Percentiles rank a stretch among this genome's conserved stretches.
Conservation (phyloP, 2,113 vertebrate genomes). For the Pristiophorus japonicus region DNA sequence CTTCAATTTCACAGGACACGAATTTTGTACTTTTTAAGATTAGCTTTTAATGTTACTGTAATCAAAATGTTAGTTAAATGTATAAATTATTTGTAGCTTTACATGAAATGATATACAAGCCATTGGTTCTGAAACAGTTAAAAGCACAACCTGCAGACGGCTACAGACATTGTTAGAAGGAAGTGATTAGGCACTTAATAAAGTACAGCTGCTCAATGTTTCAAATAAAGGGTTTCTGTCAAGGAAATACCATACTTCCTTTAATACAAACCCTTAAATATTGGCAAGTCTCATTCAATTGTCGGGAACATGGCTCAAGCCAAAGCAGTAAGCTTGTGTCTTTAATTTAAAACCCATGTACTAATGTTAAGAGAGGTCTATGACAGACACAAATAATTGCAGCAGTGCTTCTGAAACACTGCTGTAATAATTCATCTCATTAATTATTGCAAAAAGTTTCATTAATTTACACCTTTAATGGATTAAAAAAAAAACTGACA, state of each 20-base stretch:
- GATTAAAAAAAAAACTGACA: not conserved
- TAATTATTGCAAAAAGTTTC: not conserved
- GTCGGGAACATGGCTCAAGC: conserved; percentile 4
- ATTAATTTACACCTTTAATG: not conserved
- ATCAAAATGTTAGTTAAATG: not conserved
- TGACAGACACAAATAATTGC: not conserved
- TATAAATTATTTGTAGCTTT: not conserved
- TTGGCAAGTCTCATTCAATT: conserved; percentile 5
- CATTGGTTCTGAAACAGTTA: not conserved
- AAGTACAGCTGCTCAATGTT: conserved; percentile 14
- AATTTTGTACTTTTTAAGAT: not conserved
- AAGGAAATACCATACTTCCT: conserved; percentile 17
- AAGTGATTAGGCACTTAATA: conserved; percentile 15
- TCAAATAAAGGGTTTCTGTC: conserved; percentile 13
- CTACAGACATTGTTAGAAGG: not conserved
- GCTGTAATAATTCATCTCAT: not conserved
- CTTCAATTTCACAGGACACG: not conserved
- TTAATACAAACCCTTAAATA: not conserved
- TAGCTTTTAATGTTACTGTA: not conserved
- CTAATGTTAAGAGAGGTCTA: not conserved
- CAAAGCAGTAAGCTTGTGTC: not conserved
- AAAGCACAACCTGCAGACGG: not conserved
- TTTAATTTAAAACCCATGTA: not conserved
- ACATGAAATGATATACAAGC: not conserved
- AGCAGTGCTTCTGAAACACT: not conserved